Conservation (phyloP, 1,140 invertebrate species). For the Sesamia nonagrioides region DNA sequence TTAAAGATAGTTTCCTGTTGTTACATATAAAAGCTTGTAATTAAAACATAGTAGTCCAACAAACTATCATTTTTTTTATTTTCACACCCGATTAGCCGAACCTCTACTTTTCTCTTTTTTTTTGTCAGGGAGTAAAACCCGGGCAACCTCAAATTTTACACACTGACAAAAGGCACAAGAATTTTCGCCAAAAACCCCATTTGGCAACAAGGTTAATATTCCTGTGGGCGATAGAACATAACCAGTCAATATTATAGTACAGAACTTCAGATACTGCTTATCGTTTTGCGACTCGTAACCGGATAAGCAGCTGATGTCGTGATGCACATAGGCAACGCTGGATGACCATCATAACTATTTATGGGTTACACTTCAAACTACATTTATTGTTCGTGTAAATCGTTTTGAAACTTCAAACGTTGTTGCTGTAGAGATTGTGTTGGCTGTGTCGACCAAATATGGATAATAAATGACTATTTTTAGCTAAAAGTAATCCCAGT, state of each 20-base stretch:
- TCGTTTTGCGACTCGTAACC: constrained; percentile 4
- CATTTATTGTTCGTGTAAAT: neutral
- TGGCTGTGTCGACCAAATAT: no score
- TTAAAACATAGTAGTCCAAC: no score
- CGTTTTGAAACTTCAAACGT: neutral
- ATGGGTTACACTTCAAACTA: constrained; percentile 4
- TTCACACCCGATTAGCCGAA: no score
- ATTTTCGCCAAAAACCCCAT: constrained; percentile 2
- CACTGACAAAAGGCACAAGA: no score
- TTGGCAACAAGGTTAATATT: neutral
- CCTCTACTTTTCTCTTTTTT: no score
- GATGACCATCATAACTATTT: constrained; percentile 40
- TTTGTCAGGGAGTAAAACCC: no score
- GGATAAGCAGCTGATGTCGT: constrained; percentile 18
- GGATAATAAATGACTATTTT: no score
- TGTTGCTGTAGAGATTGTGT: neutral
- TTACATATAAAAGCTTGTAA: no score
- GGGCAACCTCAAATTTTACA: no score
- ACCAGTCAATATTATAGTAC: neutral
- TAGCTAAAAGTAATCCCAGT: no score
- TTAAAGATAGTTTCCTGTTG: no score
- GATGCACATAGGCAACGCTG: constrained; percentile 23
- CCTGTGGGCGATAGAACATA: constrained; percentile 23
- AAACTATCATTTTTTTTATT: no score
- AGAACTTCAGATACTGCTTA: constrained; percentile 8